Base-by-base conservation (phyloP, 2,113 vertebrate species). In the Poeciliopsis prolifica region DNA sequence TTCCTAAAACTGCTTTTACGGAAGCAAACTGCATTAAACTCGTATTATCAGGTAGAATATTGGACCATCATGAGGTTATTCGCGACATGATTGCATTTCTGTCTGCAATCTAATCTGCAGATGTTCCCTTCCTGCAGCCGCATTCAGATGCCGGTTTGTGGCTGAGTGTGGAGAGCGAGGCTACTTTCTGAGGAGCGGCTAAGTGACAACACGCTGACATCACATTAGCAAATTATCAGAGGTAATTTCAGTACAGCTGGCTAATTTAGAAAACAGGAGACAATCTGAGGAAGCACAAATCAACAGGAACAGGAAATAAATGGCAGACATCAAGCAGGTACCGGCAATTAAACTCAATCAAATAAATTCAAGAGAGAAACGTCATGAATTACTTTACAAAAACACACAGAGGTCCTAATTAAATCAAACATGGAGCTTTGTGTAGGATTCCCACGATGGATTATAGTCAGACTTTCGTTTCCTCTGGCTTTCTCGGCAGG, bases 201-300 rank as follows among this genome's bases (percentile, higher is more conserved):
- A 24, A 75, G 19, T 68, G 73, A 29, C 51, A 67, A 35, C 22
- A 44, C 35, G 2, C 40, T 75, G 22, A 48, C 61, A 68, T 65
- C 58, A 48, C 54, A 28, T 0, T 62, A 66, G 37, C 58, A 75
- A 62, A 68, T 75, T 62, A 62, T 61, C 22, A 68, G 40, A 17
- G 26, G 22, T 62, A 14, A 62, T 75, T 68, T 75, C 44, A 31
- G 68, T 19, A 0, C 65, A 48, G 65, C 58, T 26, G 58, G 42
- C 65, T 63, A 68, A 62, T 51, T 63, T 51, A 69, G 22, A 33
- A 61, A 76, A 63, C 37, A 2, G 1, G 61, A 51, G 37, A 69
- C 65, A 63, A 76, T 68, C 65, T 33, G 40, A 33, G 26, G 2
- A 13, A 28, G 65, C 24, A 12, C 13, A 63, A 48, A 64, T 51